Conservation (phyloP, 2,888 invertebrate genomes). For the Xestia sexstrigata region DNA sequence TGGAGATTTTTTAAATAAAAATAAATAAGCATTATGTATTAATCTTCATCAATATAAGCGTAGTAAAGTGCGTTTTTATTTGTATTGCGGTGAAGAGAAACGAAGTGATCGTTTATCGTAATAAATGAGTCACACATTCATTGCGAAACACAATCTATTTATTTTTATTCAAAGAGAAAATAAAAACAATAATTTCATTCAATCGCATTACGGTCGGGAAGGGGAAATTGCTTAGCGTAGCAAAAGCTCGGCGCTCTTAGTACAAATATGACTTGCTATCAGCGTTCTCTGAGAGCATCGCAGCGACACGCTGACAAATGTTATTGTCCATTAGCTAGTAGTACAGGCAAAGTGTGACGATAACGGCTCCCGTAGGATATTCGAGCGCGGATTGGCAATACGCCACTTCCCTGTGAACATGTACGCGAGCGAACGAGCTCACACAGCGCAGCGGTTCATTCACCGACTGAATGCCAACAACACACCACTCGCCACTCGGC, state of each 20-base stretch:
- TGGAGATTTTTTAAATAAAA: conserved; percentile 43
- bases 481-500: conserved; percentile 55
- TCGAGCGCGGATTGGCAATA: conserved; percentile 78
- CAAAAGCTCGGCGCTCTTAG: conserved; percentile 25
- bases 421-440: conserved; percentile 57
- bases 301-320: conserved; percentile 66
- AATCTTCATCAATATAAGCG: conserved; percentile 43
- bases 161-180: conserved; percentile 13
- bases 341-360: conserved; percentile 73
- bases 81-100: conserved; percentile 16
- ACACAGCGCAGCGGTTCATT: conserved; percentile 74
- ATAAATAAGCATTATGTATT: conserved; percentile 44
- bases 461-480: conserved; percentile 68
- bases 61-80: conserved; percentile 39
- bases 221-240: conserved; percentile 16
- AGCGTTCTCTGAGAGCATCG: conserved; percentile 39
- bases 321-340: conserved; percentile 74
- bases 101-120: conserved; percentile 18
- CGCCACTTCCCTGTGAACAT: conserved; percentile 77
- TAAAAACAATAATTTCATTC: conserved; percentile 8
- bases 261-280: conserved; percentile 56
- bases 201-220: conserved; percentile 19
- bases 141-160: not conserved
- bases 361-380: conserved; percentile 76
- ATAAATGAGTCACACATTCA: conserved; percentile 20